Conservation (phyloP, 2,113 vertebrate genomes). For the Pan troglodytes region NHGRI_mPanTro3-v2.1_pri NC_072408.2:104125001-104125500, state of each 20-base stretch:
- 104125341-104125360: neutral
- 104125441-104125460: neutral
- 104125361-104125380: neutral
- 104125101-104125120: neutral
- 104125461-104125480: neutral
- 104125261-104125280: neutral
- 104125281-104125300: neutral
- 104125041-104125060: neutral
- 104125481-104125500: neutral
- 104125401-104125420: neutral
- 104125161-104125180: fast-evolving
- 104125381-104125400: neutral
- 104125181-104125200: neutral
- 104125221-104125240: neutral
- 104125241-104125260: neutral
- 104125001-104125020: no score
- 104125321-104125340: neutral
- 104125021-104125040: no score
- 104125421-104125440: neutral
- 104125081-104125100: neutral
- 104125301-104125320: neutral
- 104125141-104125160: neutral
- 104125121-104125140: neutral
- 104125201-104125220: neutral
- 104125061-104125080: neutral